A percentile compares a stretch with the other conserved stretches of the same genome.
phyloP scores from a whole-genome alignment of 2,888 invertebrate genomes.

The Spodoptera picta region DNA sequence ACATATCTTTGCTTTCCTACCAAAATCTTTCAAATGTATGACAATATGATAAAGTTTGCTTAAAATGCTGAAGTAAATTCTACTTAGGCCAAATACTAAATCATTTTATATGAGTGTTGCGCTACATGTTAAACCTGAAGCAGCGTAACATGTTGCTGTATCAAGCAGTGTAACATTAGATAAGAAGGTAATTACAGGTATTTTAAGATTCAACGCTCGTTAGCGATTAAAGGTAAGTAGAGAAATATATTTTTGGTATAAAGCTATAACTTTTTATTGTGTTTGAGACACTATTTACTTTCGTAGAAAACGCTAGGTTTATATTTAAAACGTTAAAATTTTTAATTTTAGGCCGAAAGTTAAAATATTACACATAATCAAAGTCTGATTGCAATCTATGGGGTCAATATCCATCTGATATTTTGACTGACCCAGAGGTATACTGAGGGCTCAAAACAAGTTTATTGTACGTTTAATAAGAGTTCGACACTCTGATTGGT shows the following conservation, averaged over 20 bases:
- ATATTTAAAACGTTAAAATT: too few relatives aligned
- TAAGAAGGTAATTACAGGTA: conserved; percentile 8
- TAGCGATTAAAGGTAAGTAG: conserved; percentile 33
- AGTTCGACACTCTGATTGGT: too few relatives aligned
- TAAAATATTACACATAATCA: too few relatives aligned
- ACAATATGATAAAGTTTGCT: neutral
- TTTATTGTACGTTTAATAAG: too few relatives aligned
- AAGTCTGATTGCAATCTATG: too few relatives aligned
- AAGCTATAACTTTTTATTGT: conserved; percentile 17
- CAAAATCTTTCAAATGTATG: conserved; percentile 6
- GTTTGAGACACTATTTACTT: conserved; percentile 12
- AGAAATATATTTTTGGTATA: conserved; percentile 55
- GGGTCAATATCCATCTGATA: too few relatives aligned
- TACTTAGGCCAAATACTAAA: conserved; percentile 36
- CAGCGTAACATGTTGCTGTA: conserved; percentile 3
- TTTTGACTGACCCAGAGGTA: too few relatives aligned
- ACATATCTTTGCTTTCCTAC: conserved; percentile 51
- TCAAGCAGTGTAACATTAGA: conserved; percentile 12
- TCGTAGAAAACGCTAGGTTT: too few relatives aligned
- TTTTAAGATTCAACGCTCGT: conserved; percentile 1
- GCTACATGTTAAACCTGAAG: conserved; percentile 10
- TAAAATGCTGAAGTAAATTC: neutral
- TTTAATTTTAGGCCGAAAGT: too few relatives aligned
- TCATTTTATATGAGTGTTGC: conserved; percentile 2
- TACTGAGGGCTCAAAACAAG: too few relatives aligned